Evolutionary conservation across 2,797 vertebrate species (phyloP).

Genomic region (Pygocentrus nattereri): DNA sequence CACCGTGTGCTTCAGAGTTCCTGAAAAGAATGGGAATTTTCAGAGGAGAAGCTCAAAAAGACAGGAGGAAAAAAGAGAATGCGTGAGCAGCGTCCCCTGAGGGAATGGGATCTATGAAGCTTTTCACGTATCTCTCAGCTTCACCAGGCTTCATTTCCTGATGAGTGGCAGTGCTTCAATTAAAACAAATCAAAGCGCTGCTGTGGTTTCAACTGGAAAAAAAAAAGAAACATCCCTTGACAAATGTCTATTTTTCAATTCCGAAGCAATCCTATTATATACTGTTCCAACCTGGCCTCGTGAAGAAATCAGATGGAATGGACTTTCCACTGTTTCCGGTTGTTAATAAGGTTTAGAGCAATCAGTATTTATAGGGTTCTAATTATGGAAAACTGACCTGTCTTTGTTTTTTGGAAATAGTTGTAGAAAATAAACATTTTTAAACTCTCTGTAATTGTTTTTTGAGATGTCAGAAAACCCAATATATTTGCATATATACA

Average conservation of each 20-base stretch:
- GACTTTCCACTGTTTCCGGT: no score
- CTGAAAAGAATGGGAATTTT: constrained; percentile 30
- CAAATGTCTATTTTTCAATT: background rate
- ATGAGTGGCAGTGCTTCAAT: constrained; percentile 26
- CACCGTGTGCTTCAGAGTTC: constrained; percentile 4
- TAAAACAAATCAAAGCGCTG: constrained; percentile 20
- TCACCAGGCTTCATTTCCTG: constrained; percentile 25
- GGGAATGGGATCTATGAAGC: constrained; percentile 8
- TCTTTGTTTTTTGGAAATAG: no score
- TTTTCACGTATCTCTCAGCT: constrained; percentile 6
- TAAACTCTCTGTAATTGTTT: no score
- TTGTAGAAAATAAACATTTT: no score
- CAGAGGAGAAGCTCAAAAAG: constrained; percentile 11
- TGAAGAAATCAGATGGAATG: background rate
- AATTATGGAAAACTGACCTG: no score
- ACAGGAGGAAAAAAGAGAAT: background rate
- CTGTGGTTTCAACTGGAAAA: background rate
- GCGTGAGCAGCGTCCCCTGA: background rate
- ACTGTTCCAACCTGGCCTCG: background rate
- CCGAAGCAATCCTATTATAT: background rate
- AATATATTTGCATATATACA: no score
- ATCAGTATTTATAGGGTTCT: no score
- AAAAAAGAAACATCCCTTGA: background rate
- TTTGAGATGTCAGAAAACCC: no score
- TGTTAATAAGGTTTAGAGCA: no score